phyloP scores from a whole-genome alignment of 2,113 vertebrate species.

The Conger conger region DNA sequence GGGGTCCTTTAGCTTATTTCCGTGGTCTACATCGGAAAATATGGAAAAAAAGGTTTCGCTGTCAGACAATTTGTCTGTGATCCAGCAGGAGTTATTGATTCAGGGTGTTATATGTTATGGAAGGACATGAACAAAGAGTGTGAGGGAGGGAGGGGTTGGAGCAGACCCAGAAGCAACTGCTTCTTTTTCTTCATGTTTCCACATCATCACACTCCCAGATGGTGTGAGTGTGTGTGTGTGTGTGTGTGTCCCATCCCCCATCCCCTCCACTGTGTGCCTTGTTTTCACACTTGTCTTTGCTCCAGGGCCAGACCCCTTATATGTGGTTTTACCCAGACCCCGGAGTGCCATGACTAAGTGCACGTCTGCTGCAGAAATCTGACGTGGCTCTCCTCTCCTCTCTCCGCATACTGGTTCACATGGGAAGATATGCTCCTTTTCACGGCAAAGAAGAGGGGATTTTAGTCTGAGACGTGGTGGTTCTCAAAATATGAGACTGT shows the following conservation, averaged over 20 bases:
- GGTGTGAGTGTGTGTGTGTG: neutral
- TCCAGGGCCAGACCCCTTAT: slow-evolving; percentile 23
- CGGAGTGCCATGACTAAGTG: slow-evolving; percentile 22
- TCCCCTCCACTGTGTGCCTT: slow-evolving; percentile 40
- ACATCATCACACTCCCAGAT: neutral
- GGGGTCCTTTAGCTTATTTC: neutral
- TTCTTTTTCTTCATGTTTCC: slow-evolving; percentile 33
- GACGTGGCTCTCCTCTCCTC: slow-evolving; percentile 26
- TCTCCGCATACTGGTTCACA: slow-evolving; percentile 15
- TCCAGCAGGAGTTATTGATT: neutral
- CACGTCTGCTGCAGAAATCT: slow-evolving; percentile 4
- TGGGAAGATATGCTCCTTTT: slow-evolving; percentile 34
- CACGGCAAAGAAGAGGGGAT: slow-evolving; percentile 7
- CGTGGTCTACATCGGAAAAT: neutral
- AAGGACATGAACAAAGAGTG: neutral
- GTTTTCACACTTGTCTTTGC: slow-evolving; percentile 55
- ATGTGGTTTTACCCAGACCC: slow-evolving; percentile 10
- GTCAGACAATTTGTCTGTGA: neutral
- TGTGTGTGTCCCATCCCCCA: slow-evolving; percentile 6
- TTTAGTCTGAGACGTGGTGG: neutral
- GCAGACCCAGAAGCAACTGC: slow-evolving; percentile 15
- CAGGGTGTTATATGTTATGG: neutral
- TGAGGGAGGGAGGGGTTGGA: neutral
- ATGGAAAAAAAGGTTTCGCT: neutral
- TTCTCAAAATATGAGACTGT: neutral